Base-by-base conservation (phyloP, 1,140 invertebrate genomes). In the Augochlora pura region DNA sequence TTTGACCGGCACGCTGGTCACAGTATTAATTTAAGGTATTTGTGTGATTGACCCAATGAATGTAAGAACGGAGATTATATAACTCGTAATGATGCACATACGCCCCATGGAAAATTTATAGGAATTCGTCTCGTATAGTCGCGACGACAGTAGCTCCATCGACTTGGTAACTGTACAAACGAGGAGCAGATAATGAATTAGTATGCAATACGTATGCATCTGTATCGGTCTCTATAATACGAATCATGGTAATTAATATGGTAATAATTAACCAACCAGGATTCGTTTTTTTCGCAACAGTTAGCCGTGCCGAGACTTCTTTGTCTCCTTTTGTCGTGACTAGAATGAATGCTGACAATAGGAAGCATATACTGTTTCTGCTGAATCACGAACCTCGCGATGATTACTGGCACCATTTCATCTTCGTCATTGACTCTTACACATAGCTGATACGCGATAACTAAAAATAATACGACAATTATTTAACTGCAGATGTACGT, bases 81-180 rank as follows among this genome's bases (percentile, higher is more conserved):
- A 57, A 57, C n/a, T 9, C 21, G 18, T n/a, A 57, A 57, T 57
- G n/a, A 57, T 21, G 54, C 21, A 54, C 16, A 6, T 54, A 54
- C 7, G 54, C 10, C 49, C 27, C 25, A 57, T 14, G 18, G 25
- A 69, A 69, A 27, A 49, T 69, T 39, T 42, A 38, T 73, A 59
- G 25, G 65, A 57, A 21, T 64, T 38, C 32, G 9, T 78, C 62
- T 25, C 57, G 77, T 59, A 59, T 46, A 78, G 72, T 32, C 39
- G 38, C 74, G 63, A 74, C 23, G 21, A 32, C 14, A 5, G 9
- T n/a, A 57, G 38, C 8, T 54, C 14, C 32, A 39, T 12, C 8
- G 46, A 63, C 52, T 57, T 57, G 38, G 63, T 32, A 66, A 59
- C 32, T 52, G n/a, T 72, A 39, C 25, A 21, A 6, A 52, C 12